Conservation (phyloP, 2,888 invertebrate species). For the Mechanitis mazaeus region DNA sequence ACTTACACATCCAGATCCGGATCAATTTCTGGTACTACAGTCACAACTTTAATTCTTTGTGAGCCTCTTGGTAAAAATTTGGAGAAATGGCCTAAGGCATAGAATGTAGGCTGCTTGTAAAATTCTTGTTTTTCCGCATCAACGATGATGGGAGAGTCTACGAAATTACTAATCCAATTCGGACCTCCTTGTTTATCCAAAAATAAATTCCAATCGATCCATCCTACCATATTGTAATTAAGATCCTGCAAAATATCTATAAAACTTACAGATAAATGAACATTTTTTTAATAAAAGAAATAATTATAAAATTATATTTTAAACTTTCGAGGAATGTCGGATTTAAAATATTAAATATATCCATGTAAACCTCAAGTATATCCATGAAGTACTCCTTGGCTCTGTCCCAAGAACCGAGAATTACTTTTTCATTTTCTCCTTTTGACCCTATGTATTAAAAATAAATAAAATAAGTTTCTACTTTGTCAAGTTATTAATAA, state of each 20-base stretch:
- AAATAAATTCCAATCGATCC: conserved; percentile 93
- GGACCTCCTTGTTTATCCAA: conserved; percentile 85
- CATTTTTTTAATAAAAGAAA: too few relatives aligned
- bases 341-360: neutral
- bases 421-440: conserved; percentile 45
- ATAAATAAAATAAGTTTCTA: neutral
- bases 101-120: conserved; percentile 92
- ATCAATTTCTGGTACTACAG: neutral
- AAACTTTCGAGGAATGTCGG: too few relatives aligned
- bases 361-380: conserved; percentile 66
- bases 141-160: conserved; percentile 83
- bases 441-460: conserved; percentile 77
- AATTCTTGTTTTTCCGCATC: conserved; percentile 77
- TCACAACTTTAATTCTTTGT: conserved; percentile 32
- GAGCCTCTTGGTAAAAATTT: conserved; percentile 81
- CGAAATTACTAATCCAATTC: conserved; percentile 82
- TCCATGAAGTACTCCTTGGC: conserved; percentile 78
- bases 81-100: conserved; percentile 86
- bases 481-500: conserved; percentile 16
- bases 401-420: conserved; percentile 83
- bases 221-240: conserved; percentile 83
- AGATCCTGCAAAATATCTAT: conserved; percentile 69
- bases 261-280: too few relatives aligned
- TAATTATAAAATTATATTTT: too few relatives aligned
- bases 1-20: conserved; percentile 1